These are phyloP conservation scores for Carposina sasakii DNA, from an alignment of 1,140 invertebrate species.

Conservation along the genomic window DNA sequence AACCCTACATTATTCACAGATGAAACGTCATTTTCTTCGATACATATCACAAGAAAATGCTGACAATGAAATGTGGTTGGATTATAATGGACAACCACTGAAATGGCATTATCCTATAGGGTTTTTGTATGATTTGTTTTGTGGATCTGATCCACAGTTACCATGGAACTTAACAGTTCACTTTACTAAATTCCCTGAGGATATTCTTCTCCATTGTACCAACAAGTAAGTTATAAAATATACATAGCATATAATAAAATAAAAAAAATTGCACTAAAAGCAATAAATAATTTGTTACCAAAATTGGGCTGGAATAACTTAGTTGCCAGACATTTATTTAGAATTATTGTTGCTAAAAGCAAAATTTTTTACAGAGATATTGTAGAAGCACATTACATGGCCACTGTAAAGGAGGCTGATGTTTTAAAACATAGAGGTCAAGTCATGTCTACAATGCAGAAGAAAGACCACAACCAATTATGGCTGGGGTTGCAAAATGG, in stretches of 20 bases:
- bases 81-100: constrained; percentile 92
- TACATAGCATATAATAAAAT: too few species aligned
- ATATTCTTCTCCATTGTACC: constrained; percentile 82
- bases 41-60: constrained; percentile 87
- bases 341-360: too few species aligned
- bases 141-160: constrained; percentile 80
- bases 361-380: constrained; percentile 91
- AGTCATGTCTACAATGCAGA: constrained; percentile 95
- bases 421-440: constrained; percentile 94
- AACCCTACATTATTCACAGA: constrained; percentile 69
- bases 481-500: constrained; percentile 96
- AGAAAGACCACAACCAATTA: constrained; percentile 97
- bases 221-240: constrained; percentile 80
- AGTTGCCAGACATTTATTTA: too few species aligned
- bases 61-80: constrained; percentile 95
- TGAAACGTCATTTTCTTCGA: constrained; percentile 91
- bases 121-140: constrained; percentile 89
- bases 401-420: constrained; percentile 98
- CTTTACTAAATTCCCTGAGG: constrained; percentile 93
- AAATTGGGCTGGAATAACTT: too few species aligned
- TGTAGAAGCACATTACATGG: constrained; percentile 95
- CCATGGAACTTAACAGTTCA: constrained; percentile 97
- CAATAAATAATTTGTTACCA: too few species aligned
- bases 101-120: constrained; percentile 99
- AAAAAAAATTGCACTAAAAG: too few species aligned